Conservation (phyloP, 1,140 invertebrate genomes). For the Goniozus legneri region DNA sequence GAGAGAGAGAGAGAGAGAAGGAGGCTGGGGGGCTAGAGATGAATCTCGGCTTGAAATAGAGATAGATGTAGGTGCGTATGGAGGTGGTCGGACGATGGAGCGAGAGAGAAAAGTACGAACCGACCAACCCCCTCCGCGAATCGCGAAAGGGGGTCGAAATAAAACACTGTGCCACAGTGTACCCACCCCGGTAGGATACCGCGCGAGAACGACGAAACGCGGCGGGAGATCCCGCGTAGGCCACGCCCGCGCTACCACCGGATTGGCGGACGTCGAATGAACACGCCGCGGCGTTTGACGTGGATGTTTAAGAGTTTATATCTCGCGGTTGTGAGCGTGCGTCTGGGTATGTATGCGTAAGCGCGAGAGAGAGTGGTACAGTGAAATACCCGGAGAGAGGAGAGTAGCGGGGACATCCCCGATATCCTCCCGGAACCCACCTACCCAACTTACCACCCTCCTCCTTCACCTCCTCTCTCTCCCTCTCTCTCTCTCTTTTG, state of each 20-base stretch:
- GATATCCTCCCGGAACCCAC: too few species aligned
- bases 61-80: too few species aligned
- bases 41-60: too few species aligned
- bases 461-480: too few species aligned
- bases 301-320: constrained; percentile 49
- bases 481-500: too few species aligned
- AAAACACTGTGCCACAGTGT: constrained; percentile 52
- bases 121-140: constrained; percentile 30
- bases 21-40: constrained; percentile 9
- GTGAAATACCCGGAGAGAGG: constrained; percentile 7
- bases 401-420: too few species aligned
- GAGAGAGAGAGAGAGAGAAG: constrained; percentile 6
- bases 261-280: constrained; percentile 24
- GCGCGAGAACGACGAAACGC: constrained; percentile 32
- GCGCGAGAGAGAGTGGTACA: neutral
- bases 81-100: too few species aligned
- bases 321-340: constrained; percentile 37
- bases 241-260: constrained; percentile 26
- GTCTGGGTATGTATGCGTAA: constrained; percentile 1
- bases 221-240: constrained; percentile 27
- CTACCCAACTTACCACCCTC: too few species aligned
- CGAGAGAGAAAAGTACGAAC: constrained; percentile 34
- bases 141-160: constrained; percentile 31
- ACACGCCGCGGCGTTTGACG: constrained; percentile 23
- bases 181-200: constrained; percentile 39